Conservation (phyloP, 2,797 vertebrate species). For the Eospalax fontanierii region DNA sequence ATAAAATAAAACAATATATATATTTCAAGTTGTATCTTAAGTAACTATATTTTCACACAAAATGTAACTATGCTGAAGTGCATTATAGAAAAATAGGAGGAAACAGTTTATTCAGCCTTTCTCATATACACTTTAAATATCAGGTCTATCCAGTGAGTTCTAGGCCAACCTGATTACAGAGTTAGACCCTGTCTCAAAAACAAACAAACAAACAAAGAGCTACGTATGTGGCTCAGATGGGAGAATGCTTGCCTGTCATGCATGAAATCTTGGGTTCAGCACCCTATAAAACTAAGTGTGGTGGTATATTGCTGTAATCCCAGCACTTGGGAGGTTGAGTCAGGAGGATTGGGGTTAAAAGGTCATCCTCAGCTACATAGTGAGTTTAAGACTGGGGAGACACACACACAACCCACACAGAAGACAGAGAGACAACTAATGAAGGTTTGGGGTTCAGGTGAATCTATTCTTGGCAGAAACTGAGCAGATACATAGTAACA, state of each 20-base stretch:
- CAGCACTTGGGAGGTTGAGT: not conserved
- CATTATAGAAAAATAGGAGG: not conserved
- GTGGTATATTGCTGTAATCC: not conserved
- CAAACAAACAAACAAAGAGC: not conserved
- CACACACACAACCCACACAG: too few species aligned
- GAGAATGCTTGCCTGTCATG: not conserved
- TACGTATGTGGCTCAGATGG: not conserved
- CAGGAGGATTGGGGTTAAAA: not conserved
- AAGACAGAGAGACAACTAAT: not conserved
- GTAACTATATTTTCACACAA: constrained; percentile 53
- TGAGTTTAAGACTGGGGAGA: not conserved
- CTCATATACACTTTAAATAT: not conserved
- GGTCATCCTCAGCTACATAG: not conserved
- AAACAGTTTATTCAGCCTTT: constrained; percentile 40
- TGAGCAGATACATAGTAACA: not conserved
- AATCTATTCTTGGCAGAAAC: constrained; percentile 41
- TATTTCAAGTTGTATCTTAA: not conserved
- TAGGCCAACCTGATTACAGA: not conserved
- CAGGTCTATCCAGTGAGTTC: not conserved
- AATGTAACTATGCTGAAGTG: constrained; percentile 36
- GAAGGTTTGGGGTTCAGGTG: not conserved
- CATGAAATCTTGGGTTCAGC: not conserved
- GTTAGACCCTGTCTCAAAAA: not conserved
- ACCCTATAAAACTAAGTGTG: too few species aligned
- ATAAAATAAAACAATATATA: too few species aligned